Evolutionary conservation across 2,888 invertebrate species (phyloP), one percentile per base, ranked within the genome.

Genomic region (Autographa pulchrina): DNA sequence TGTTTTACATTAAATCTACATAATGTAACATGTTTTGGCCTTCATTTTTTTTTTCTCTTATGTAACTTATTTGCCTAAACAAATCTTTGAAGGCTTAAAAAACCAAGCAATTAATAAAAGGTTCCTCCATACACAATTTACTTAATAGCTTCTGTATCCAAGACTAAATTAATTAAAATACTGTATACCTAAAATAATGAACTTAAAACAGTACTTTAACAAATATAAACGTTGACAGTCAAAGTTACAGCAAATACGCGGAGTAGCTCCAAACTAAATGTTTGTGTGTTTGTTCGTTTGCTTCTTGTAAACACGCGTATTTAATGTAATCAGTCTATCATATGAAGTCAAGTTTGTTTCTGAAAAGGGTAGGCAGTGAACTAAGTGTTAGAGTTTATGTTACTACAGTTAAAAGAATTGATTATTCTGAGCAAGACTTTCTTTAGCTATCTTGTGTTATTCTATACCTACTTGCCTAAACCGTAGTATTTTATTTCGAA

Each of bases 211-310:
- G 48, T 6, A 11, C 54, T 11, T 56, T 4, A 13, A 11, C 25
- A 20, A 20, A 56, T 56, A 20, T 18, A 20, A 56, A 56, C 54
- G 54, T 56, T 56, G 54, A 56, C 54, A 59, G 14, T 18, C 20
- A 9, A 20, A 20, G 20, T 56, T 56, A 54, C 54, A 20, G 54
- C 3, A 18, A 54, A 18, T 54, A 54, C 54, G 3, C 52, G 4
- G 48, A n/a, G 48, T 48, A n/a, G 54, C 54, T 56, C 5, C 25
- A 25, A 54, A 56, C 54, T 56, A 25, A 54, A 56, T 56, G 54
- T 56, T 56, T 56, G 20, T 56, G 4, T 56, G 54, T 54, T 54
- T 54, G 54, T 20, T 54, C 48, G 48, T 48, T 48, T 48, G 48
- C n/a, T n/a, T 48, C 25, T 20, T 14, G 18, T 20, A 56, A 20